phyloP scores from a whole-genome alignment of 2,113 vertebrate species.

The Emberiza fucata region DNA sequence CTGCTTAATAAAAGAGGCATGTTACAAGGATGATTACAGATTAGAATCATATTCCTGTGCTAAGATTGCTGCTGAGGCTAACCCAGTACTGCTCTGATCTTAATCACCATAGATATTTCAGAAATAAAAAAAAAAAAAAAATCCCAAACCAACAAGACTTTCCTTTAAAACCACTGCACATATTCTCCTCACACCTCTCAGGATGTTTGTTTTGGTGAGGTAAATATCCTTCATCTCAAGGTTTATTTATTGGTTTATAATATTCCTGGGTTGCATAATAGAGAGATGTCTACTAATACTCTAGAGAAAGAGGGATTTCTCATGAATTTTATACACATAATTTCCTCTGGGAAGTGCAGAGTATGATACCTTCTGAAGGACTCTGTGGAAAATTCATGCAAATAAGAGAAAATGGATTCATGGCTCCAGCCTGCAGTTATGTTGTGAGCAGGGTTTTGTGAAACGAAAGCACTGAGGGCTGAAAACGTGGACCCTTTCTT shows the following conservation, averaged over 20 bases:
- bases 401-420: constrained; percentile 51
- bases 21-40: neutral
- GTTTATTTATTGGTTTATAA: constrained; percentile 46
- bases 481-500: neutral
- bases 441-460: neutral
- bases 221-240: constrained; percentile 17
- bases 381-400: constrained; percentile 55
- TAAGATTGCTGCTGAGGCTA: neutral
- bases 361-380: constrained; percentile 44
- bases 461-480: neutral
- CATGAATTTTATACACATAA: constrained; percentile 55
- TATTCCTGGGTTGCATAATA: constrained; percentile 31
- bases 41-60: neutral
- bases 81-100: neutral
- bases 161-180: neutral
- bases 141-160: neutral
- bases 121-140: neutral
- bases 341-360: constrained; percentile 55
- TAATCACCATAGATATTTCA: neutral
- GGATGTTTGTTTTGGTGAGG: neutral
- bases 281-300: constrained; percentile 43
- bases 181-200: neutral
- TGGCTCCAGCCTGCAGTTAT: constrained; percentile 24
- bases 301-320: constrained; percentile 38
- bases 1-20: neutral